phyloP scores from a whole-genome alignment of 53 echinoderm and acorn worm species.

The Zoroaster sp. region DNA sequence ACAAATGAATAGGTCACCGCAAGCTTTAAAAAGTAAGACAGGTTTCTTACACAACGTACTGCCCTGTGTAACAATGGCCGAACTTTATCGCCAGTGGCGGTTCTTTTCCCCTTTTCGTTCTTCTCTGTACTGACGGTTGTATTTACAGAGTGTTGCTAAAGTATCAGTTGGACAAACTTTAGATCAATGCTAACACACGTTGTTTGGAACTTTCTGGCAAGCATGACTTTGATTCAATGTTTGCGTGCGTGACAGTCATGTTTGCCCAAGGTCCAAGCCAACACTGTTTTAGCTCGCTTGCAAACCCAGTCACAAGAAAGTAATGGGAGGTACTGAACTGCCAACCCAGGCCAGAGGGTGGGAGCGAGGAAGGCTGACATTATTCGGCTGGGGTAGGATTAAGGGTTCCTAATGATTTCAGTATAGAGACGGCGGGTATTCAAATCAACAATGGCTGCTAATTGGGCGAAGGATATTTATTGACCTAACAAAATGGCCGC shows the following conservation, averaged over 20 bases:
- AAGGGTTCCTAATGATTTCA: slow-evolving; percentile 38
- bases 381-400: neutral
- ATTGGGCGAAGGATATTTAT: slow-evolving; percentile 57
- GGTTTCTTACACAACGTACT: neutral
- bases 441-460: slow-evolving; percentile 38
- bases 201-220: neutral
- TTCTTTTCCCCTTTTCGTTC: neutral
- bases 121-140: neutral
- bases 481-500: slow-evolving; percentile 64
- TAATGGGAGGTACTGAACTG: neutral
- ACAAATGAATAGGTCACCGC: neutral
- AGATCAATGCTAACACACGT: neutral
- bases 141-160: neutral
- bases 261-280: neutral
- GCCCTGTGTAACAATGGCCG: neutral
- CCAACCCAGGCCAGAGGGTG: neutral
- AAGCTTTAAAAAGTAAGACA: neutral
- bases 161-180: neutral
- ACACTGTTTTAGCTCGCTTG: neutral
- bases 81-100: slow-evolving; percentile 2
- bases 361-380: neutral
- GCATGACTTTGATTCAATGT: neutral
- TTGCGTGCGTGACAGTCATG: neutral
- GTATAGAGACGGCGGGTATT: slow-evolving; percentile 1
- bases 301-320: neutral